Percentiles rank a stretch among this genome's conserved stretches.
These are phyloP conservation scores for Adela reaumurella DNA, from an alignment of 2,888 invertebrate species.

Conservation along the genomic window DNA sequence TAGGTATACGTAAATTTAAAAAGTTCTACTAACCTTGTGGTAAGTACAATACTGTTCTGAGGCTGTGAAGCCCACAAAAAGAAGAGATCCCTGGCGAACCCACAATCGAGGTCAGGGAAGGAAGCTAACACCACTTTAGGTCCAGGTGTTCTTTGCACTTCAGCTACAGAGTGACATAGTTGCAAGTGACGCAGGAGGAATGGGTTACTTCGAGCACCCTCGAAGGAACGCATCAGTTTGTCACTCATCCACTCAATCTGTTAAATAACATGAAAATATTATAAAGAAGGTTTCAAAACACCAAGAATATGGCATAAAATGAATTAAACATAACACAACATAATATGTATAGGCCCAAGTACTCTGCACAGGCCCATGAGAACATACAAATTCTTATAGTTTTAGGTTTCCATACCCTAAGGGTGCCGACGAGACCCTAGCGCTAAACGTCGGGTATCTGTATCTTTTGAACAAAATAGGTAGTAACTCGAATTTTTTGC, in stretches of 20 bases:
- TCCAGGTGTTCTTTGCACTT: slow-evolving; percentile 81
- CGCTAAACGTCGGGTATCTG: too few relatives aligned
- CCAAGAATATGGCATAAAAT: too few relatives aligned
- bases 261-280: slow-evolving; percentile 8
- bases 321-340: too few relatives aligned
- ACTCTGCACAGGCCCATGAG: too few relatives aligned
- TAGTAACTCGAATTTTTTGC: too few relatives aligned
- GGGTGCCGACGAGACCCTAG: too few relatives aligned
- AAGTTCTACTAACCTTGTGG: slow-evolving; percentile 71
- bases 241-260: slow-evolving; percentile 99
- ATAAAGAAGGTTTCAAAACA: too few relatives aligned
- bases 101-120: slow-evolving; percentile 91
- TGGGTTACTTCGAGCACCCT: slow-evolving; percentile 89
- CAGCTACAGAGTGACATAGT: slow-evolving; percentile 87
- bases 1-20: too few relatives aligned
- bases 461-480: too few relatives aligned
- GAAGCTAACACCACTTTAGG: slow-evolving; percentile 95
- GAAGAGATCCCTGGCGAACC: slow-evolving; percentile 92
- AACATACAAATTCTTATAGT: too few relatives aligned
- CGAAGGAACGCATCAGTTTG: slow-evolving; percentile 89
- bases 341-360: too few relatives aligned
- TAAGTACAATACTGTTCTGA: slow-evolving; percentile 92
- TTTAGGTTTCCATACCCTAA: too few relatives aligned
- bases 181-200: slow-evolving; percentile 94
- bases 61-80: slow-evolving; percentile 89